Evolutionary conservation across 1,140 invertebrate species (phyloP), one percentile per base, ranked within the genome.

Genomic region (Neoseiulus cucumeris): DNA sequence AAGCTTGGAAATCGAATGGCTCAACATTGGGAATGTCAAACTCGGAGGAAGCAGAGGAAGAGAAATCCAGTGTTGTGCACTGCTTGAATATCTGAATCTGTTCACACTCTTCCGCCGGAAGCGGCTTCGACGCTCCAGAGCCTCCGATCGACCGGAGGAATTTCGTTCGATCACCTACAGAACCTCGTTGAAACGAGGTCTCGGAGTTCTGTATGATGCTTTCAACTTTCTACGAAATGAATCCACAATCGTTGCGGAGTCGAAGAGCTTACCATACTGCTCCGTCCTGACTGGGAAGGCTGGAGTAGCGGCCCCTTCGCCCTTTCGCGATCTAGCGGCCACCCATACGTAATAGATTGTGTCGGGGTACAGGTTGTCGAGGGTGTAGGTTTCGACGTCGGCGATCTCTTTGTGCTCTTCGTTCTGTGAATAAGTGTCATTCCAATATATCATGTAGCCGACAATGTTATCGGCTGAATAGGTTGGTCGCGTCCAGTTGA

Each of bases 371-470:
- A 98, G 80, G 39, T 85, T 85, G 64, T 83, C 85, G 66, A 97
- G 77, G 0, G 84, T 87, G 78, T 91, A 95, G 28, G 82, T 84
- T 75, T 91, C 86, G 6, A 82, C 81, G n/a, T 87, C 84, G 1
- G 79, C 76, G 70, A 92, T 87, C 69, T 85, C 82, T 69, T 84
- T 74, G 73, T 84, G 79, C 70, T 83, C 75, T 72, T 79, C 80
- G 69, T 82, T 82, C 79, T 85, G 74, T 9, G 87, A 86, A 72
- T 89, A 92, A 25, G 91, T 94, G 74, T 96, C 91, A 77, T 96
- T 96, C 87, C 89, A 96, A 73, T 95, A 96, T 1, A 98, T 79
- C 78, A 93, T 90, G 78, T 96, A 97, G 71, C 87, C 89, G 44
- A 90, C 83, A 73, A 96, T 92, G 75, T 86, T 89, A 75, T 93